These are phyloP conservation scores for Aramus guarauna DNA, from an alignment of 2,113 vertebrate species.

Conservation along the genomic window DNA sequence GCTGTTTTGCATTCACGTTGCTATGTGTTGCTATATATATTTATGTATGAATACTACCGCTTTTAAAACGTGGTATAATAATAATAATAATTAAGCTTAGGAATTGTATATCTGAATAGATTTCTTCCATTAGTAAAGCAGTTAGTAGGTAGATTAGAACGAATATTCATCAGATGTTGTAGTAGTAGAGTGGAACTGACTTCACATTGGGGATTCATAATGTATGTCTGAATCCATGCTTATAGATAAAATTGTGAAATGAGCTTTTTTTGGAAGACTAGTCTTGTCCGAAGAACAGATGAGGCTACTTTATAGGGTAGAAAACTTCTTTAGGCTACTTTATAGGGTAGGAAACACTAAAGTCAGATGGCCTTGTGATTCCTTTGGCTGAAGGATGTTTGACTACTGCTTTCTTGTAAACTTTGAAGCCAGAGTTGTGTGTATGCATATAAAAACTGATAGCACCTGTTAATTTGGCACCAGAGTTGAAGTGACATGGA, in stretches of 20 bases:
- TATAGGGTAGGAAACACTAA: neutral
- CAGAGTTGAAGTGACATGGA: neutral
- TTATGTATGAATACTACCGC: neutral
- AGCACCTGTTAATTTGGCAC: neutral
- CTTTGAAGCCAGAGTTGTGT: neutral
- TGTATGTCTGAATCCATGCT: neutral
- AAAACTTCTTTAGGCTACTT: neutral
- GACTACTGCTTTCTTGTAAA: neutral
- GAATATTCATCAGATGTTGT: neutral
- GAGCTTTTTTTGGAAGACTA: neutral
- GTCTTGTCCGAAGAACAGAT: neutral
- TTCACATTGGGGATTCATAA: neutral
- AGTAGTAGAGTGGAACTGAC: neutral
- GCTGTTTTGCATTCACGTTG: neutral
- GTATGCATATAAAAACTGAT: neutral
- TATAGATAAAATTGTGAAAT: neutral
- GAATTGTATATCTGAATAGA: neutral
- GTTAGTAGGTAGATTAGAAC: neutral
- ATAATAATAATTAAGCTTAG: neutral
- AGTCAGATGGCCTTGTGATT: neutral
- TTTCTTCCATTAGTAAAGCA: neutral
- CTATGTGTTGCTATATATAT: neutral
- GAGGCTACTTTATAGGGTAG: neutral
- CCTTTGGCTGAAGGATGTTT: neutral
- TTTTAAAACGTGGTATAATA: neutral